Base-by-base conservation (phyloP, 2,113 vertebrate genomes). In the Larimichthys polyactis region DNA sequence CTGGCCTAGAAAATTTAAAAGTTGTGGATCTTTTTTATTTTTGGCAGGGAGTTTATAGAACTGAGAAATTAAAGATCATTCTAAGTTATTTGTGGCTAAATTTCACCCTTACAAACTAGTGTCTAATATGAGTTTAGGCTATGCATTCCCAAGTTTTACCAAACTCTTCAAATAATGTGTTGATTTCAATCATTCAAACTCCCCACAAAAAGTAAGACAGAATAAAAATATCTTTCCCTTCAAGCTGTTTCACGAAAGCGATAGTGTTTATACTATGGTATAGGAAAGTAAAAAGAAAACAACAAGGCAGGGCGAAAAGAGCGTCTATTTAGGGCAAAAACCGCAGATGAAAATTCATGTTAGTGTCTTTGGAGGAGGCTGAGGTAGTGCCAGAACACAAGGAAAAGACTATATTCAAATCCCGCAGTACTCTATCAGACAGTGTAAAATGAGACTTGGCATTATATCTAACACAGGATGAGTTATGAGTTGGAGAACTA, bases 391-490 rank as follows among this genome's bases (percentile, higher is more conserved):
- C 87, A 84, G 84, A 86, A 87, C 79, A 79, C 69, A 67, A 66
- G 82, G 74, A 71, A 83, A 75, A 84, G 74, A 79, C 40, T 71
- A 83, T 83, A 64, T 84, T 82, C 78, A 87, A 86, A 88, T 87
- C 78, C 85, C 73, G 40, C 78, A 78, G 60, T 54, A 20, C 77
- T 71, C 79, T 55, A 82, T 91, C 77, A 91, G 79, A 78, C 80
- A 55, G 78, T 77, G 70, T 63, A 87, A 88, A 89, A 91, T 85
- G 77, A 82, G 85, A 92, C 90, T 89, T 87, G 89, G 82, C 87
- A 78, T 71, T 57, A 76, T 82, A 87, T 79, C 84, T 79, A 82
- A 85, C 76, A 64, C 73, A 82, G 71, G 81, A 73, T 78, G 79
- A 79, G 54, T 81, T 84, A 71, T 71, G 72, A 81, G 81, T 83